Evolutionary conservation across 1,140 invertebrate species (phyloP).

Genomic region (Lepidotrigona ventralis): DNA sequence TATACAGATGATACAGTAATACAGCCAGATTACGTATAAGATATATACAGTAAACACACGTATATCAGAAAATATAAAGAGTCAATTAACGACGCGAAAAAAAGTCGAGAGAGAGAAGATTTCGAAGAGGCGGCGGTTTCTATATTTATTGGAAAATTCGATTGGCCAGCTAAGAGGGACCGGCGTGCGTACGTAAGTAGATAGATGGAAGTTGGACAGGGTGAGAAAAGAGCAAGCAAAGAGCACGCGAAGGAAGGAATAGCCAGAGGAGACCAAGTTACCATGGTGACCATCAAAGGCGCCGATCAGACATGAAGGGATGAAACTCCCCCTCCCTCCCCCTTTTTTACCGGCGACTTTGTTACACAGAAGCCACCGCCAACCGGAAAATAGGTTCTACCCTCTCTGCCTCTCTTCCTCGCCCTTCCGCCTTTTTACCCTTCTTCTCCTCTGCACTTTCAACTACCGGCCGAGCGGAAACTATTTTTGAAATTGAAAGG

Average conservation of each 20-base stretch:
- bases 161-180: not conserved
- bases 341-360: conserved; percentile 64
- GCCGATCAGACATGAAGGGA: conserved; percentile 68
- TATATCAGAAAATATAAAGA: too few relatives aligned
- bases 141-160: not conserved
- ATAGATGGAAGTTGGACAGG: not conserved
- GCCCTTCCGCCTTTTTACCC: not conserved
- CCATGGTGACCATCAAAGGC: conserved; percentile 74
- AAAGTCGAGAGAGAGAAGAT: too few relatives aligned
- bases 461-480: conserved; percentile 34
- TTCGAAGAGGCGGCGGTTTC: too few relatives aligned
- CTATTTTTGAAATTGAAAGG: conserved; percentile 58
- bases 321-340: conserved; percentile 15
- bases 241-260: conserved; percentile 13
- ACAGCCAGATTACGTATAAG: too few relatives aligned
- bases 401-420: conserved; percentile 39
- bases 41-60: too few relatives aligned
- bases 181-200: not conserved
- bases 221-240: conserved; percentile 7
- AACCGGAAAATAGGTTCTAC: conserved; percentile 65
- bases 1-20: too few relatives aligned
- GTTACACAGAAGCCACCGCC: conserved; percentile 62
- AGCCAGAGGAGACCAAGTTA: conserved; percentile 55
- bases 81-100: too few relatives aligned
- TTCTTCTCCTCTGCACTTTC: conserved; percentile 17